Percentiles rank a stretch among this genome's conserved stretches.
phyloP scores from a whole-genome alignment of 2,888 invertebrate genomes.

The Serripes groenlandicus region DNA sequence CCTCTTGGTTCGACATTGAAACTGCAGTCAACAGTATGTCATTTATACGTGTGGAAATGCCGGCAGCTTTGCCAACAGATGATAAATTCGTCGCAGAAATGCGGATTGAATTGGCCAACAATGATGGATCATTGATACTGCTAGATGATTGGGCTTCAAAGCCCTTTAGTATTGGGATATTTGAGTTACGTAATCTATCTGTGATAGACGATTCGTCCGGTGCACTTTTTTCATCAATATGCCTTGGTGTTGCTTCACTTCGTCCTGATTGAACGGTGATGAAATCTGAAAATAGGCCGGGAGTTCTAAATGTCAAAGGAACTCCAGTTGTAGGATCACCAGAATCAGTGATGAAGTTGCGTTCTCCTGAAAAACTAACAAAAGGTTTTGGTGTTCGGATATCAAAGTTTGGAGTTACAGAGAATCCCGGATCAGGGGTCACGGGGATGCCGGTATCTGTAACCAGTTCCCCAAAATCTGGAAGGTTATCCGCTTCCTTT shows the following conservation, averaged over 20 bases:
- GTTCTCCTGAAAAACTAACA: background rate
- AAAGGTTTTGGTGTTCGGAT: background rate
- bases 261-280: background rate
- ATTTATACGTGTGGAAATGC: too few species aligned
- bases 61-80: too few species aligned
- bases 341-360: background rate
- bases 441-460: background rate
- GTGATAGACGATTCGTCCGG: too few species aligned
- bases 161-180: too few species aligned
- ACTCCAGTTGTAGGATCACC: background rate
- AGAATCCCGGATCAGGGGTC: background rate
- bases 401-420: background rate
- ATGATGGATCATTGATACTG: too few species aligned
- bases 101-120: too few species aligned
- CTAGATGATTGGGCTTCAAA: too few species aligned
- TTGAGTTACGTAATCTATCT: too few species aligned
- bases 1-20: too few species aligned
- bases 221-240: too few species aligned
- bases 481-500: background rate
- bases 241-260: background rate
- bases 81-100: too few species aligned
- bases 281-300: background rate
- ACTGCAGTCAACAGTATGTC: too few species aligned
- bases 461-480: background rate
- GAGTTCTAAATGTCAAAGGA: background rate